Percentiles rank a stretch among this genome's conserved stretches.
These are phyloP conservation scores for Schizopygopsis pylzovi DNA, from an alignment of 2,797 vertebrate species.

Conservation along the genomic window DNA sequence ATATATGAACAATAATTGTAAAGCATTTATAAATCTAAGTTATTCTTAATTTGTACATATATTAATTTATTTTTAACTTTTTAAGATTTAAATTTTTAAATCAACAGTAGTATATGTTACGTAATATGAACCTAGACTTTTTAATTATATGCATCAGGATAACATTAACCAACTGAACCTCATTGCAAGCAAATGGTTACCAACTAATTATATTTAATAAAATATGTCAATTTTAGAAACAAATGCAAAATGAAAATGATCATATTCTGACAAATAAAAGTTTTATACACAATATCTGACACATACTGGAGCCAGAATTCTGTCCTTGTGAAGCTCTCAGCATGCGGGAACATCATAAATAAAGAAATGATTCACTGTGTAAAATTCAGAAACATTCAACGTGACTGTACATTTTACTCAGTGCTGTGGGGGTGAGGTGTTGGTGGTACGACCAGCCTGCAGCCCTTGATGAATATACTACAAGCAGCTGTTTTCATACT, in stretches of 20 bases:
- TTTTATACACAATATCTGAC: slow-evolving; percentile 1
- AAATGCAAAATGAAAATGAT: background rate
- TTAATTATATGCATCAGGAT: background rate
- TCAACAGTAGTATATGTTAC: background rate
- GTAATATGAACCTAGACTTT: background rate
- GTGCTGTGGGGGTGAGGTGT: background rate
- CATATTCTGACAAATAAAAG: background rate
- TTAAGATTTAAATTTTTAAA: background rate
- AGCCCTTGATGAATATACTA: background rate
- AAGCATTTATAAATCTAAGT: background rate
- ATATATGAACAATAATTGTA: background rate
- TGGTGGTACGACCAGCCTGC: background rate
- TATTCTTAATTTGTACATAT: background rate
- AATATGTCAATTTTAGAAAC: background rate
- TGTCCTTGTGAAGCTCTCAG: slow-evolving; percentile 20
- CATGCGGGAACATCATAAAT: slow-evolving; percentile 13
- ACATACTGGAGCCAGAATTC: background rate
- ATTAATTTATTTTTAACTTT: background rate
- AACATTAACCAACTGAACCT: background rate
- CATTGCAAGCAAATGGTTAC: background rate
- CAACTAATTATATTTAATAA: background rate
- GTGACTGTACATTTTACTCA: slow-evolving; percentile 5
- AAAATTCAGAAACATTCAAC: slow-evolving; percentile 14
- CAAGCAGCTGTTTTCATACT: background rate
- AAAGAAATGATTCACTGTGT: slow-evolving; percentile 3